phyloP scores from a whole-genome alignment of 2,113 vertebrate species.

The Zingel zingel region DNA sequence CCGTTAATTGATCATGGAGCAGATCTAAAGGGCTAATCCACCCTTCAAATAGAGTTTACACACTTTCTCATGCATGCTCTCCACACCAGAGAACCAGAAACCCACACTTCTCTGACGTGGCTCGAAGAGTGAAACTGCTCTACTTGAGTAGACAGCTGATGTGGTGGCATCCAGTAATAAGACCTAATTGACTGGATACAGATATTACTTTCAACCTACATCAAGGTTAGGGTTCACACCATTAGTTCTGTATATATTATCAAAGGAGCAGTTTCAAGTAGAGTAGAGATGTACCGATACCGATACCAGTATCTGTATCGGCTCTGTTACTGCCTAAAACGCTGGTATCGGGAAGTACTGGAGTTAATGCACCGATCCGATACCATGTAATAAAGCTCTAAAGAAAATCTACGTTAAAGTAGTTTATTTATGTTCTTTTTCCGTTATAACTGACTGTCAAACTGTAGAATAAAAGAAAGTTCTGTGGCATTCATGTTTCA shows the following conservation, averaged over 20 bases:
- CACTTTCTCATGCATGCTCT: neutral
- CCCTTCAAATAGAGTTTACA: slow-evolving; percentile 29
- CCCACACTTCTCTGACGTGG: neutral
- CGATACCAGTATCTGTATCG: too few relatives aligned
- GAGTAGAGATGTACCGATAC: too few relatives aligned
- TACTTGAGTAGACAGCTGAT: neutral
- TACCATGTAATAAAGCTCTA: too few relatives aligned
- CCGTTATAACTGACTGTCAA: too few relatives aligned
- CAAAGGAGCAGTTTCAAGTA: neutral
- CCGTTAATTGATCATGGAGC: neutral
- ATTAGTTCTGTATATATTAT: neutral
- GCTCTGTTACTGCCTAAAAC: too few relatives aligned
- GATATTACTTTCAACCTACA: neutral
- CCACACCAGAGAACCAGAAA: slow-evolving; percentile 1
- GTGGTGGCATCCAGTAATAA: too few relatives aligned
- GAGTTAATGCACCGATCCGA: too few relatives aligned
- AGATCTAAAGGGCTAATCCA: slow-evolving; percentile 40
- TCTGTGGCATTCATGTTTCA: too few relatives aligned
- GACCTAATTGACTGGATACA: neutral
- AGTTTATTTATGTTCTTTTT: too few relatives aligned
- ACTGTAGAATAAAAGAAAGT: too few relatives aligned
- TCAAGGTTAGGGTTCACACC: neutral
- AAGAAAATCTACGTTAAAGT: too few relatives aligned
- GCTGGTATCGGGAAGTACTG: too few relatives aligned
- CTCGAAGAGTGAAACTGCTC: neutral